Evolutionary conservation across 2,113 vertebrate genomes (phyloP).

Genomic region (Mormoops blainvillei): DNA sequence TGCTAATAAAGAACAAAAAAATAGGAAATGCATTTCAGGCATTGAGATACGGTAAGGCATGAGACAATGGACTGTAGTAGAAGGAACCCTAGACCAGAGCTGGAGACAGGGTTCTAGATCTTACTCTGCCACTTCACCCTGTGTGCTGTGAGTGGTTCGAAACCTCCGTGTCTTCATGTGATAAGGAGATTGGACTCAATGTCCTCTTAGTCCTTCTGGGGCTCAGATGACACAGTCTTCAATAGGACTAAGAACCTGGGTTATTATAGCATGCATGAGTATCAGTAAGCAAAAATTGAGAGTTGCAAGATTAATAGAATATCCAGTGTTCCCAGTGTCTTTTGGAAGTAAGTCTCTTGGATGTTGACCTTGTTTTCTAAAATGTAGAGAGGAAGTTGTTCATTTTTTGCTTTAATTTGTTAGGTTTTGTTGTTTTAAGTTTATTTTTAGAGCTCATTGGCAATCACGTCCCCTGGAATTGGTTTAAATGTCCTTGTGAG

Average conservation of each 20-base stretch:
- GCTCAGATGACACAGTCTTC: neutral
- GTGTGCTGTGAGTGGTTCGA: neutral
- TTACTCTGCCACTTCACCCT: neutral
- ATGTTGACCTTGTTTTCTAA: neutral
- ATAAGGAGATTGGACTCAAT: neutral
- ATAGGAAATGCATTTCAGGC: neutral
- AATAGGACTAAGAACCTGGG: neutral
- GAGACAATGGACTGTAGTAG: too few species aligned
- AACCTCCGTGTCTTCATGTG: neutral
- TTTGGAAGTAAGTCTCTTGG: neutral
- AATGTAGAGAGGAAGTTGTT: neutral
- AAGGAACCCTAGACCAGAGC: neutral
- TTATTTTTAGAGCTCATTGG: neutral
- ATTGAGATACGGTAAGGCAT: neutral
- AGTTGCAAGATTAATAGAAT: neutral
- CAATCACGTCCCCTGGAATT: neutral
- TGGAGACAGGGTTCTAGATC: neutral
- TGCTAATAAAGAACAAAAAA: neutral
- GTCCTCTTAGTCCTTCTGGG: neutral
- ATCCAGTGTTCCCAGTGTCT: neutral
- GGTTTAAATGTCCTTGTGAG: neutral
- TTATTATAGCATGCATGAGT: neutral
- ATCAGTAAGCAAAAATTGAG: neutral
- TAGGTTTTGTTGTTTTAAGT: neutral
- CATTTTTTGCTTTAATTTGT: neutral